A percentile compares a stretch with the other conserved stretches of the same genome.
These are phyloP conservation scores for Lepidocyrtoides sp. DNA, from an alignment of 2,888 invertebrate genomes.

Conservation along the genomic window DNA sequence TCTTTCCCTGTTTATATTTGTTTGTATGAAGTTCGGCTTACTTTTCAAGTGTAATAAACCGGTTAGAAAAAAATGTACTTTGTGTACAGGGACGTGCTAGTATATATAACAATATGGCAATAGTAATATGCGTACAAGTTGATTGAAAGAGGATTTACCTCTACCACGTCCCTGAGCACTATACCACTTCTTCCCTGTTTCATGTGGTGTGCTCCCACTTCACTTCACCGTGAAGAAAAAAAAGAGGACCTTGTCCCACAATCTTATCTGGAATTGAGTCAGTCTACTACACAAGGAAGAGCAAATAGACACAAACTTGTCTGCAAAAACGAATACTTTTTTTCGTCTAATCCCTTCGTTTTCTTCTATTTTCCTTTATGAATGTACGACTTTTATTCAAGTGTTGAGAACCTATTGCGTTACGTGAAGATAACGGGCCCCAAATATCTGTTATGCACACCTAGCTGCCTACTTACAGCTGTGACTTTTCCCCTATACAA, in stretches of 20 bases:
- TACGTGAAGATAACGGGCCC: not conserved
- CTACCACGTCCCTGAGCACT: not conserved
- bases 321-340: not conserved
- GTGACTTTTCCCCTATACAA: not conserved
- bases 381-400: not conserved
- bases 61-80: conserved; percentile 20
- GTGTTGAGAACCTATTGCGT: not conserved
- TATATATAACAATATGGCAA: not conserved
- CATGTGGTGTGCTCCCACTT: conserved; percentile 31
- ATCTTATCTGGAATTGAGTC: conserved; percentile 51
- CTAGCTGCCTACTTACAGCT: not conserved
- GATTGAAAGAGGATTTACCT: conserved; percentile 71
- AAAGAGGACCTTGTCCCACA: not conserved
- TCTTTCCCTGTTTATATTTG: conserved; percentile 35
- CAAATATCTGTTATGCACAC: not conserved
- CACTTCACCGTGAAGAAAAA: not conserved
- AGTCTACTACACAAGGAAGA: not conserved
- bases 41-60: conserved; percentile 38
- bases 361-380: not conserved
- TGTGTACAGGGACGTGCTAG: not conserved
- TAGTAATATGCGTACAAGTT: conserved; percentile 29
- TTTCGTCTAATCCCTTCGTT: not conserved
- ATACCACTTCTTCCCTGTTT: conserved; percentile 18
- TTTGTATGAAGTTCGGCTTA: conserved; percentile 44
- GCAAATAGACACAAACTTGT: conserved; percentile 5